Evolutionary conservation across 2,113 vertebrate species (phyloP), one percentile per base, ranked within the genome.

Genomic region (Suricata suricatta): DNA sequence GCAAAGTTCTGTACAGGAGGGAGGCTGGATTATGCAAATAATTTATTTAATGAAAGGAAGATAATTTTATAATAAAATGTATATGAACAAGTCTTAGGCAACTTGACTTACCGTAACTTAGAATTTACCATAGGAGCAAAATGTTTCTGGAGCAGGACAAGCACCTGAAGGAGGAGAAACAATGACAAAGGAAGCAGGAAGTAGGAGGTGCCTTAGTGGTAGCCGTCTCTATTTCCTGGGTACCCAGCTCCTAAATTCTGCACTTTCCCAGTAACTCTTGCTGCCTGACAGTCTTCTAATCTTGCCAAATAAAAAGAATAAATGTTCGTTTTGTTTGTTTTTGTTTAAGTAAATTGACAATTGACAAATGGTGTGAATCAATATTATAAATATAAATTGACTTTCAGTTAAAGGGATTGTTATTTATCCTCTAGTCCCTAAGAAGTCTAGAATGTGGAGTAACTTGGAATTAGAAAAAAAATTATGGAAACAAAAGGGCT

Each of bases 401-500:
- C 47, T 88, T 85, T 33, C 13, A 25, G 21, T 0, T 66, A 44
- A 77, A 63, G 5, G 0, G 0, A 68, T 16, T 81, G 93, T 35
- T 60, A 82, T 63, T 57, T 68, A 0, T 17, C 10, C 0, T 84
- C 14, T 17, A 41, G 7, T 7, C 9, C 54, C 0, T 68, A 10
- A 23, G 25, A 88, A 95, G 31, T 8, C 35, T 93, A 83, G 44
- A 80, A 23, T 13, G 44, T 54, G 44, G 14, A 4, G 1, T 82
- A 71, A 88, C 9, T 16, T 47, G 29, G 21, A 66, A 63, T 69
- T 68, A 14, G 6, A 63, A 33, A 60, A 84, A 44, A 31, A 14
- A 50, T 2, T 2, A 5, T 31, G 7, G 1, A 8, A 13, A 3
- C 5, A 54, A 79, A 81, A 85, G 6, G 13, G 1, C 5, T 12